Percentiles rank a stretch among this genome's conserved stretches.
These are phyloP conservation scores for Stigmatopora argus DNA, from an alignment of 2,113 vertebrate genomes.

Conservation along the genomic window DNA sequence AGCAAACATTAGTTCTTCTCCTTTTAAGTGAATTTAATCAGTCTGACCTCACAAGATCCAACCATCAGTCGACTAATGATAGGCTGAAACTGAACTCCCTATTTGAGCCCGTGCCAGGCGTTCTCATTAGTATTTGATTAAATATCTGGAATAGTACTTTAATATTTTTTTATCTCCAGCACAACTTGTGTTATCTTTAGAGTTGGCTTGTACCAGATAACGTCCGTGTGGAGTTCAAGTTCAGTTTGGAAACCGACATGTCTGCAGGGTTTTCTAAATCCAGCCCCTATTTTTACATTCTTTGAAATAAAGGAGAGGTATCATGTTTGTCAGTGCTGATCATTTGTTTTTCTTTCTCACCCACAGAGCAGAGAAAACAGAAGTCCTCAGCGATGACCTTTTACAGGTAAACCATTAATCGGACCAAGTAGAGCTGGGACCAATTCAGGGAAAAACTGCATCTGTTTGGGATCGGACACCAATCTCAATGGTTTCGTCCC, in stretches of 20 bases:
- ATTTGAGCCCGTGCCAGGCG: background rate
- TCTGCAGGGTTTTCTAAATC: conserved; percentile 5
- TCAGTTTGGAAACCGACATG: conserved; percentile 18
- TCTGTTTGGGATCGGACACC: background rate
- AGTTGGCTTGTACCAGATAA: background rate
- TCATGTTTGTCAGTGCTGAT: conserved; percentile 29
- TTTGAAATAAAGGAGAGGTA: background rate
- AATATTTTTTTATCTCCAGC: background rate
- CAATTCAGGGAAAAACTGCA: background rate
- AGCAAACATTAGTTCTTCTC: conserved; percentile 41
- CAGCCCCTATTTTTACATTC: conserved; percentile 13
- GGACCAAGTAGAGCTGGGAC: conserved; percentile 6
- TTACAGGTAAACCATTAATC: conserved; percentile 81
- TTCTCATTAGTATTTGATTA: background rate
- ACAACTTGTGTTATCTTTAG: background rate
- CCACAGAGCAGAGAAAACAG: conserved; percentile 94
- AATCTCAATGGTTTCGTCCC: background rate
- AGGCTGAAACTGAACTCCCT: conserved; percentile 37
- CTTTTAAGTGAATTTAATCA: conserved; percentile 64
- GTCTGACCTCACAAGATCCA: conserved; percentile 55
- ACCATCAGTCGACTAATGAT: conserved; percentile 69
- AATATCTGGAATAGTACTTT: background rate
- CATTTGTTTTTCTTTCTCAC: conserved; percentile 54
- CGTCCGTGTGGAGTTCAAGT: conserved; percentile 20
- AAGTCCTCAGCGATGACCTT: conserved; percentile 97